Evolutionary conservation across 2,797 vertebrate species (phyloP), one percentile per base, ranked within the genome.

Genomic region (Peromyscus aztecus): DNA sequence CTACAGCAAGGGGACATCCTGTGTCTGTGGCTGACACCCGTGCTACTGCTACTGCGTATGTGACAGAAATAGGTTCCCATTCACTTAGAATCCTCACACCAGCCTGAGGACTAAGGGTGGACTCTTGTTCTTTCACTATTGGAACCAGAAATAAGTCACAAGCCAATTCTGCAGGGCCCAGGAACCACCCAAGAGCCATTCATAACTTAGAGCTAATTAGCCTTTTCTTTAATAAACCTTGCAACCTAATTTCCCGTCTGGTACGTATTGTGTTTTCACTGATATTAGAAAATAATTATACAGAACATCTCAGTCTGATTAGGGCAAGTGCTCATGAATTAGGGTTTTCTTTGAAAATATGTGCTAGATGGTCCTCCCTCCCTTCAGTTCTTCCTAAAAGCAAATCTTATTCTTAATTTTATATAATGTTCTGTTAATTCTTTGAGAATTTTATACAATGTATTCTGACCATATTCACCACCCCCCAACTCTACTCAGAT

Each of bases 141-240:
- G 94, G 52, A 2, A 93, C 89, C 88, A 91, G 61, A 83, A 83
- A 92, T 96, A 37, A 97, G 96, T 95, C 96, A 93, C 96, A 96
- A 97, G 93, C 89, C 78, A 71, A 67, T 80, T 27, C 76, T 83
- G n/a, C 71, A 95, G 93, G 92, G 73, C 87, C 88, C 29, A 89
- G 92, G 52, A 1, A 13, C 82, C 67, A 92, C 97, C 96, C 43
- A 91, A 97, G 95, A 92, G 95, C 95, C 98, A 96, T 97, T 98
- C 95, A 88, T 84, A 96, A 97, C 97, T 97, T 97, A 94, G 34
- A 97, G 96, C 91, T 98, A 97, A 98, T 98, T 98, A 97, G 97
- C 97, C 93, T 92, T 96, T 94, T 90, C 96, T 95, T 97, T 89
- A 63, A 61, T 61, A 76, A 59, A 76, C 8, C 76, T 52, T 24